These are phyloP conservation scores for Rhopalosiphum maidis DNA, from an alignment of 1,140 invertebrate genomes.

Conservation along the genomic window DNA sequence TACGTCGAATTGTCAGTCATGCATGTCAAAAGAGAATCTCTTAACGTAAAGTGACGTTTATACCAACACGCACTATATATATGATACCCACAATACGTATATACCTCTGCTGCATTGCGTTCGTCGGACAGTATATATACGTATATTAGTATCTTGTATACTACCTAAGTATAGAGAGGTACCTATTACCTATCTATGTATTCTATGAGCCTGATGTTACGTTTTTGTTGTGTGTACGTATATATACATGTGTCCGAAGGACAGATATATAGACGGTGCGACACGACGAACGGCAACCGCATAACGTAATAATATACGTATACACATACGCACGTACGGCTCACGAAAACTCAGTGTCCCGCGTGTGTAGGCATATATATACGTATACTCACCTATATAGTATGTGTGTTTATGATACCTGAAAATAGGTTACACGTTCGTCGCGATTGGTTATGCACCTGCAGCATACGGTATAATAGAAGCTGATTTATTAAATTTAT, in stretches of 20 bases:
- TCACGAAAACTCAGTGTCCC: background rate
- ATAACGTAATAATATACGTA: constrained; percentile 1
- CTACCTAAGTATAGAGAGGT: background rate
- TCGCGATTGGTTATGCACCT: background rate
- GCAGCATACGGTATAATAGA: background rate
- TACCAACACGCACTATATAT: constrained; percentile 4
- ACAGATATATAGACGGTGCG: background rate
- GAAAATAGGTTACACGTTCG: background rate
- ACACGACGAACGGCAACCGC: background rate
- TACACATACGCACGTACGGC: background rate
- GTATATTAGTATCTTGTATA: background rate
- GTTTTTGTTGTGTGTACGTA: background rate
- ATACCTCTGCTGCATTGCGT: background rate
- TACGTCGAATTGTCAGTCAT: constrained; percentile 57
- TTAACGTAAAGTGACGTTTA: constrained; percentile 54
- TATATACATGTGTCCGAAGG: constrained; percentile 10
- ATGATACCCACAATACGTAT: background rate
- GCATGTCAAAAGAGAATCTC: constrained; percentile 55
- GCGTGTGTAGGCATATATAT: background rate
- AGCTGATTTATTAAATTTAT: background rate
- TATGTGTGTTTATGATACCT: constrained; percentile 8
- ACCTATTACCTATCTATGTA: background rate
- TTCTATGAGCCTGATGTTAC: background rate
- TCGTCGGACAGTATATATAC: background rate
- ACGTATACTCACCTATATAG: background rate